Conservation (phyloP, 2,113 vertebrate genomes). For the Ascaphus truei region DNA sequence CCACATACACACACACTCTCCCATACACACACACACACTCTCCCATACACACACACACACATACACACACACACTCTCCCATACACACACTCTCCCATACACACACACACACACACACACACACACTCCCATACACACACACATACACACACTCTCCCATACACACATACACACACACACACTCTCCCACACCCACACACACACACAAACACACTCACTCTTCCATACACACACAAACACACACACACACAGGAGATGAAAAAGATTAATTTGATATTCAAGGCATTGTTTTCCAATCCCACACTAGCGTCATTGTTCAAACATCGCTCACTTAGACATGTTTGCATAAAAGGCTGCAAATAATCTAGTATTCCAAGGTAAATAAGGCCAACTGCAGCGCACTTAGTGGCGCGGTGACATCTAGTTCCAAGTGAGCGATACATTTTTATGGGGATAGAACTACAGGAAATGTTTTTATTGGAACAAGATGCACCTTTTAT, state of each 20-base stretch:
- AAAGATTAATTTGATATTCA: slow-evolving; percentile 16
- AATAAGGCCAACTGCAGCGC: slow-evolving; percentile 4
- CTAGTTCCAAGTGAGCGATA: slow-evolving; percentile 16
- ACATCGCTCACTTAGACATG: slow-evolving; percentile 19
- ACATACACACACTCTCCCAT: no score
- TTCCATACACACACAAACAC: background rate
- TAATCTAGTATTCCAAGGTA: slow-evolving; percentile 24
- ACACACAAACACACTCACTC: background rate
- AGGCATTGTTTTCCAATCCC: slow-evolving; percentile 29
- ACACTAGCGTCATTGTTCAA: slow-evolving; percentile 25
- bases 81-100: no score
- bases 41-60: background rate
- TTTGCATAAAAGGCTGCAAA: slow-evolving; percentile 19
- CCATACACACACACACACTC: background rate
- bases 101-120: background rate
- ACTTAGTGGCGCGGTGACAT: slow-evolving; percentile 19
- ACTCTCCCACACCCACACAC: background rate
- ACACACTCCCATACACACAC: no score
- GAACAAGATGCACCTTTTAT: background rate
- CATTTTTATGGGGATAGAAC: slow-evolving; percentile 6
- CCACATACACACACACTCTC: background rate
- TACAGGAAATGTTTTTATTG: slow-evolving; percentile 13
- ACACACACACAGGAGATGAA: background rate
- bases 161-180: background rate
- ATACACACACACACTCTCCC: no score